Base-by-base conservation (phyloP, 2,113 vertebrate genomes). In the Petrocephalus microphthalmus region DNA sequence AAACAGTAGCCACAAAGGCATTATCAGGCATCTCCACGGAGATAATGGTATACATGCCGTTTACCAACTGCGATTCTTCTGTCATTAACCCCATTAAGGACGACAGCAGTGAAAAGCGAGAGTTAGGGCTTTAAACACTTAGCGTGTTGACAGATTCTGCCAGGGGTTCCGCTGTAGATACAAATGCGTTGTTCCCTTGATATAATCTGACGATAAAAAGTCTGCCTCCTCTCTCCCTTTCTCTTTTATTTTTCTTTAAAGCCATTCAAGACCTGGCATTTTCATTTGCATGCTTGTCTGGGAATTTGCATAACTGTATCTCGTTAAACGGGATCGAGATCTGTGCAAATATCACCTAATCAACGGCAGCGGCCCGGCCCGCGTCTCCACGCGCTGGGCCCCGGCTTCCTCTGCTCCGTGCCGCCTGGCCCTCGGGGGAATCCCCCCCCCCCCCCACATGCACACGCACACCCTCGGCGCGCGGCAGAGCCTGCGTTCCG, bases 241-340 rank as follows among this genome's bases (percentile, higher is more conserved):
- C n/a, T 54, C 2, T 51, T 11, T 10, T n/a, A n/a, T n/a, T 71
- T 42, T 64, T 67, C 6, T 71, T 87, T n/a, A 84, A 37, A 67
- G 88, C 64, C 15, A 82, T 87, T 89, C 67, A 87, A 29, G 64
- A 87, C 85, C 60, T 89, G 85, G 74, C 85, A 89, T 87, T 89
- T 86, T 20, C 47, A 89, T 89, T 87, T 89, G 88, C 88, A 89
- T 89, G 67, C 85, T 82, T 82, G 60, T 82, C 67, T 87, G 52
- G 54, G 88, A 57, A 71, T 87, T 83, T 71, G 85, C 82, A 56
- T 45, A 29, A 56, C 60, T 15, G 60, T 86, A 89, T 87, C 52
- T 5, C 51, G 67, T 60, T 83, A 60, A n/a, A 29, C 20, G 37
- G 52, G 53, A 87, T 87, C 52, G 33, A 33, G 74, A 87, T 49